Evolutionary conservation across 2,797 vertebrate species (phyloP).

Genomic region (Graptemys geographica): DNA sequence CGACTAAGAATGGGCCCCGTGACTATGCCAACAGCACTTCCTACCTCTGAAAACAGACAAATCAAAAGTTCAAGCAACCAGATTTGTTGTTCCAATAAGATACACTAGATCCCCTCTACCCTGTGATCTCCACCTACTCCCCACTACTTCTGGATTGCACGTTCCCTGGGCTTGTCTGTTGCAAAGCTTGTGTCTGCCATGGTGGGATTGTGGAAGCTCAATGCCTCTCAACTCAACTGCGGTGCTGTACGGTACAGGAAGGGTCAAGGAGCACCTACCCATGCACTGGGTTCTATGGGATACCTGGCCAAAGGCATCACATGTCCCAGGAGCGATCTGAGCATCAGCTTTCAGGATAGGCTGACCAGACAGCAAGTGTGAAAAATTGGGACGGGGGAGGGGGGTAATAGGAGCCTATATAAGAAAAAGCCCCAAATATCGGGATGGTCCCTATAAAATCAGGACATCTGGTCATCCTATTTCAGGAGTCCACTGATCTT

Average conservation of each 20-base stretch:
- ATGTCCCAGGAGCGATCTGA: neutral
- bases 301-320: neutral
- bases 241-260: neutral
- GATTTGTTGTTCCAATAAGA: neutral
- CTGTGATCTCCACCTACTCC: too few species aligned
- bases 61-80: neutral
- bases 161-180: neutral
- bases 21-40: neutral
- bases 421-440: too few species aligned
- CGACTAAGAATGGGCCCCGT: neutral
- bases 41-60: neutral
- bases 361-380: too few species aligned
- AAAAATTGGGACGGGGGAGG: too few species aligned
- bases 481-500: neutral
- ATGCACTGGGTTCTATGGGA: neutral
- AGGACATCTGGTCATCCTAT: too few species aligned
- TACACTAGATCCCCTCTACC: neutral
- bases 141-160: neutral
- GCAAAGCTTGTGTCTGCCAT: neutral
- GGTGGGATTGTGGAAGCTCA: neutral
- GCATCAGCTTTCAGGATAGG: neutral
- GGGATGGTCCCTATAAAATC: too few species aligned
- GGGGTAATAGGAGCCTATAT: too few species aligned
- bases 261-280: neutral
- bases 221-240: neutral